phyloP scores from a whole-genome alignment of 2,888 invertebrate genomes.

The Empis livida region DNA sequence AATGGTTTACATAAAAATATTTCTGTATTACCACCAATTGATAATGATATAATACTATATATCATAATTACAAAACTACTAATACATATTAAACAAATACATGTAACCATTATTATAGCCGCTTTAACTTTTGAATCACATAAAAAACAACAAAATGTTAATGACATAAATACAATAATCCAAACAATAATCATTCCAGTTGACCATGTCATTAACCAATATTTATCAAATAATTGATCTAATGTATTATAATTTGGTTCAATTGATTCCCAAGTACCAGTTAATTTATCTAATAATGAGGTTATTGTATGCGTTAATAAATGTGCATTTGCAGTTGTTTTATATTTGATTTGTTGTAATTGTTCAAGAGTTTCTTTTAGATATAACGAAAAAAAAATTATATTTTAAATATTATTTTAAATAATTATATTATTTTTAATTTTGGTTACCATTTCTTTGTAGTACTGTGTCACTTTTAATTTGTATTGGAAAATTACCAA shows the following conservation, averaged over 20 bases:
- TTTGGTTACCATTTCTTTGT: slow-evolving; percentile 30
- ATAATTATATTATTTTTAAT: neutral
- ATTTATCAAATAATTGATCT: slow-evolving; percentile 25
- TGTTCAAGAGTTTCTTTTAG: slow-evolving; percentile 31
- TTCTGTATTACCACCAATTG: slow-evolving; percentile 34
- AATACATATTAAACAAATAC: slow-evolving; percentile 28
- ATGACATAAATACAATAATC: slow-evolving; percentile 29
- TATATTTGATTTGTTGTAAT: slow-evolving; percentile 30
- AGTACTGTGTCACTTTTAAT: slow-evolving; percentile 33
- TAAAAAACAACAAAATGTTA: slow-evolving; percentile 31
- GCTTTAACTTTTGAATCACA: slow-evolving; percentile 32
- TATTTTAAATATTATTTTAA: neutral
- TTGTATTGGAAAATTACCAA: slow-evolving; percentile 35
- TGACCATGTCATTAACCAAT: slow-evolving; percentile 31
- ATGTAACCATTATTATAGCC: slow-evolving; percentile 27
- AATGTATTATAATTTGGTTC: slow-evolving; percentile 27
- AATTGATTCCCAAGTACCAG: slow-evolving; percentile 26
- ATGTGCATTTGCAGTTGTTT: slow-evolving; percentile 32
- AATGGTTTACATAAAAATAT: slow-evolving; percentile 57
- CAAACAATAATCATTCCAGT: slow-evolving; percentile 28
- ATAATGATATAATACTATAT: slow-evolving; percentile 29
- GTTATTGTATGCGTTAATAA: slow-evolving; percentile 30
- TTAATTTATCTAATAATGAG: slow-evolving; percentile 26
- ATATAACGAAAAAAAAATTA: neutral
- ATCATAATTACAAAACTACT: slow-evolving; percentile 28